Conservation (phyloP, 2,797 vertebrate species). For the Otus scops region DNA sequence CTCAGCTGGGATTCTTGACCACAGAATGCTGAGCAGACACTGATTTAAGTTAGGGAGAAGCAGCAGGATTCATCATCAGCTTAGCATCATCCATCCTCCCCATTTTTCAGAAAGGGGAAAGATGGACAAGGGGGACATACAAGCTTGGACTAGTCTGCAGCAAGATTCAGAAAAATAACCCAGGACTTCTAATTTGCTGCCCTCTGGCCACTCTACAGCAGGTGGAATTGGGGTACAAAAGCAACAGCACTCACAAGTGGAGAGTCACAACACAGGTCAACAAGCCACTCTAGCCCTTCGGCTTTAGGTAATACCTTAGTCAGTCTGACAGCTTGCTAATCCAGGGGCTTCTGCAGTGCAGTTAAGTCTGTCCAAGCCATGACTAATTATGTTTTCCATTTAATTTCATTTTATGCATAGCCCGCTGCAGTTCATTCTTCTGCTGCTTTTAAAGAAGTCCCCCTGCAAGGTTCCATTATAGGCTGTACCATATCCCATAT, state of each 20-base stretch:
- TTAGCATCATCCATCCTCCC: neutral
- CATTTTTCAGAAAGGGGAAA: neutral
- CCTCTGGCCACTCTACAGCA: neutral
- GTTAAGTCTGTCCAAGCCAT: neutral
- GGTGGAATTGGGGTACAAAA: neutral
- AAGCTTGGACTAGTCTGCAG: neutral
- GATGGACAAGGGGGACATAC: neutral
- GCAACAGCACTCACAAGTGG: neutral
- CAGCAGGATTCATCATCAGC: neutral
- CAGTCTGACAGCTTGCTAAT: neutral
- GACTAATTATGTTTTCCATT: neutral
- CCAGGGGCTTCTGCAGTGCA: neutral
- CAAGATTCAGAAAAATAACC: neutral
- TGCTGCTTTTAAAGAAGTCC: neutral
- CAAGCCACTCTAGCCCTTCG: neutral
- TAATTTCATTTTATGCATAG: neutral
- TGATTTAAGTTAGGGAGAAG: neutral
- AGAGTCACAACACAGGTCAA: neutral
- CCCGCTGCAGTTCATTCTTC: neutral
- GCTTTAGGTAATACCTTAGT: neutral
- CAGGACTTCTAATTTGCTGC: neutral
- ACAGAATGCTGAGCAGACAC: neutral
- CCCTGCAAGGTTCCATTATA: neutral
- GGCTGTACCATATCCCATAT: neutral
- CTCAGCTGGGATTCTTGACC: neutral